These are phyloP conservation scores for Lepus europaeus DNA, from an alignment of 2,113 vertebrate genomes.

Conservation along the genomic window DNA sequence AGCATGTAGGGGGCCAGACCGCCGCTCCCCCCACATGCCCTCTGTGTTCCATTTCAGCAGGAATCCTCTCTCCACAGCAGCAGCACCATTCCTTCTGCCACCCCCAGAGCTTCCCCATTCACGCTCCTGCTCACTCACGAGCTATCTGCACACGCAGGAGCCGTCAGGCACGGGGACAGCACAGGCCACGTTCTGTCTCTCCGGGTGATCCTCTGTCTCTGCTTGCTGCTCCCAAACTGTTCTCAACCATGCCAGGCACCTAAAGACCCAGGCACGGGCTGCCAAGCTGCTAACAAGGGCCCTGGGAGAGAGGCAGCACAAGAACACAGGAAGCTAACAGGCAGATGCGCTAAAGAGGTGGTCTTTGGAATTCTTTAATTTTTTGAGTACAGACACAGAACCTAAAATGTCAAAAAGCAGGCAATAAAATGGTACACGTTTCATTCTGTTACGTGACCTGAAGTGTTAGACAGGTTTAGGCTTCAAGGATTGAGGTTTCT, in stretches of 20 bases:
- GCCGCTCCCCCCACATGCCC: rapidly evolving
- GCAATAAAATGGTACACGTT: neutral
- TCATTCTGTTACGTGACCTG: neutral
- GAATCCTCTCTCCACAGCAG: slow-evolving; percentile 25
- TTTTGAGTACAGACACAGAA: slow-evolving; percentile 37
- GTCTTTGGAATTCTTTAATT: slow-evolving; percentile 34
- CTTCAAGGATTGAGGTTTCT: slow-evolving; percentile 6
- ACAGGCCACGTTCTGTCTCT: slow-evolving; percentile 45
- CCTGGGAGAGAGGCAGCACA: neutral
- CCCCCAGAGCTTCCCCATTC: neutral
- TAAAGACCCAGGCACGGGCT: neutral
- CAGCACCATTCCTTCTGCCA: neutral
- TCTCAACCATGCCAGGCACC: neutral
- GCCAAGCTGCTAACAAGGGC: slow-evolving; percentile 6
- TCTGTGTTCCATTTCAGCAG: neutral
- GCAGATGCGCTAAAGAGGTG: slow-evolving; percentile 31
- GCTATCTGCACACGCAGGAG: slow-evolving; percentile 58
- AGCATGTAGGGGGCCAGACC: neutral
- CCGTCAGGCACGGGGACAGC: slow-evolving; percentile 18
- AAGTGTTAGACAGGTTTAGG: neutral
- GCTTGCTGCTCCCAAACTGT: slow-evolving; percentile 36
- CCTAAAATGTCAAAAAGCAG: slow-evolving; percentile 34
- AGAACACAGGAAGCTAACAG: slow-evolving; percentile 55
- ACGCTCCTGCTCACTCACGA: neutral
- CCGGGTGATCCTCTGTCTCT: slow-evolving; percentile 34